A percentile compares a stretch with the other conserved stretches of the same genome.
Conservation (phyloP, 1,140 invertebrate genomes). For the Diachasma alloeum region DNA sequence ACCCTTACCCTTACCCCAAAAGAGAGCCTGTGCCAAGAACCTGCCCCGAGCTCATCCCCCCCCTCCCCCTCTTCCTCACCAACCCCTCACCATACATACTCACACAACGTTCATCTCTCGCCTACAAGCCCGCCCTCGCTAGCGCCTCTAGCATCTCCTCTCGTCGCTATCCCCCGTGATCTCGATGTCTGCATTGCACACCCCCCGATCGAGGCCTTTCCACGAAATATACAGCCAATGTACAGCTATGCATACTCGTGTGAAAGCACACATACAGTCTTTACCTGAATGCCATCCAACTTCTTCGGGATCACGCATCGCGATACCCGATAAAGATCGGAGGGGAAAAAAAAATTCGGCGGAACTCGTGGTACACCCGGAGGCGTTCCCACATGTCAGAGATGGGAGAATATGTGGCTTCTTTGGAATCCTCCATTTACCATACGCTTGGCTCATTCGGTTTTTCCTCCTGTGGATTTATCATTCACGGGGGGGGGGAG, state of each 20-base stretch:
- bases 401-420: background rate
- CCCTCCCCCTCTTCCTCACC: constrained; percentile 8
- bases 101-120: background rate
- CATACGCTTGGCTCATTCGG: background rate
- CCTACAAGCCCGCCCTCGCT: background rate
- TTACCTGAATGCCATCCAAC: constrained; percentile 22
- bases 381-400: constrained; percentile 21
- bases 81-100: background rate
- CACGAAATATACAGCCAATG: background rate
- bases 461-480: background rate
- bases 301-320: constrained; percentile 41
- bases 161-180: background rate
- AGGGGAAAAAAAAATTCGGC: constrained; percentile 28
- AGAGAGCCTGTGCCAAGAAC: constrained; percentile 61
- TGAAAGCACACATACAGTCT: background rate
- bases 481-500: background rate
- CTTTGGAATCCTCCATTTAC: background rate
- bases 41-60: constrained; percentile 47
- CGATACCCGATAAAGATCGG: constrained; percentile 41
- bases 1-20: constrained; percentile 53
- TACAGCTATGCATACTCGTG: background rate
- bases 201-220: background rate
- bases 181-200: background rate
- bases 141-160: background rate
- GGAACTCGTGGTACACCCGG: constrained; percentile 29